Evolutionary conservation across 2,888 invertebrate species (phyloP), one percentile per base, ranked within the genome.

Genomic region (Priocnemis perturbator): DNA sequence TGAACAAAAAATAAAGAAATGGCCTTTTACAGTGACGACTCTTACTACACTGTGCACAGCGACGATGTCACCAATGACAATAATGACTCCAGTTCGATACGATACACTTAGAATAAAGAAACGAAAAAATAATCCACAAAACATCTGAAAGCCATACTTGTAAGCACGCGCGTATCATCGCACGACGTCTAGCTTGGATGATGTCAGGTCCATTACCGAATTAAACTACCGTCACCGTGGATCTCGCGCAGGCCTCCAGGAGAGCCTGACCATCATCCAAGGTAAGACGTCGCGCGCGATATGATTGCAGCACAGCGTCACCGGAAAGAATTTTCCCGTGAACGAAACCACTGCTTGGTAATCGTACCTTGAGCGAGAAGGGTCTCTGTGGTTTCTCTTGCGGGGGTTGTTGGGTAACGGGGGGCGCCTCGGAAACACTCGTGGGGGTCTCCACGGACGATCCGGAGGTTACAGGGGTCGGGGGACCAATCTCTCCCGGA

Each of bases 311-410:
- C 50, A 58, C 59, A 59, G 63, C 66, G 65, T 37, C 37, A 9
- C 37, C 37, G 11, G 37, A 11, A 37, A 11, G 7, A 37, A 37
- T 55, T 53, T 58, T 57, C 69, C 68, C 37, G 37, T 37, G 37
- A 37, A 74, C 63, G 61, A 37, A 65, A 74, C 66, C 70, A 50
- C 60, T 67, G 62, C 70, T 23, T 70, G 58, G 73, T 77, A 74
- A 37, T 76, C 82, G 86, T 91, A 92, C 92, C 92, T 92, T 91
- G 83, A 92, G 89, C 79, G 92, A 91, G 89, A 91, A 91, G 83
- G 92, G 92, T 87, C 92, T 90, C 87, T 91, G 91, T 77, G 91
- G 91, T 89, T 91, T 91, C 77, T 89, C 88, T 86, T 86, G 87
- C 70, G 85, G 74, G 85, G 83, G 83, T 81, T 85, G 88, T 85